Evolutionary conservation across 2,888 invertebrate genomes (phyloP).

Genomic region (Amblyjoppa fuscipennis): DNA sequence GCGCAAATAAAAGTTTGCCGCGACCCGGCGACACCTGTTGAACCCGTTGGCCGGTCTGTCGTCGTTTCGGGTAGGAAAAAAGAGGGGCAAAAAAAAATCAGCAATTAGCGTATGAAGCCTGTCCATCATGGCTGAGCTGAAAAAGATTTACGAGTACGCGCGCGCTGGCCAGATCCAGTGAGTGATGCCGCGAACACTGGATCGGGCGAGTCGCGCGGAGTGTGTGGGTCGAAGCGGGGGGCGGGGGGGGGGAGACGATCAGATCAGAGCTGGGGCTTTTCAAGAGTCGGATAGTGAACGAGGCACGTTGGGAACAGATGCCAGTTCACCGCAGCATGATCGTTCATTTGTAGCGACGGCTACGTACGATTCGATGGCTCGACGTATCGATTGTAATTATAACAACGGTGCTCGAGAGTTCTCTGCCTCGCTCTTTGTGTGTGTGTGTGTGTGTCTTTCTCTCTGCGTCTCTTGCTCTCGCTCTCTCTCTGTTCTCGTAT

Average conservation of each 20-base stretch:
- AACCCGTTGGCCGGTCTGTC: conserved; percentile 79
- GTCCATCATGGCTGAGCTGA: conserved; percentile 78
- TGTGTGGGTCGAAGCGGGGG: conserved; percentile 43
- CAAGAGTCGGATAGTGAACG: conserved; percentile 50
- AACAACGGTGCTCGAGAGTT: conserved; percentile 56
- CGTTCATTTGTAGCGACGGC: conserved; percentile 71
- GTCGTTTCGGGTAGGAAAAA: conserved; percentile 60
- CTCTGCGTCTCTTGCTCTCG: background rate
- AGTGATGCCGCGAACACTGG: conserved; percentile 43
- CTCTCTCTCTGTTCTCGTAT: conserved; percentile 40
- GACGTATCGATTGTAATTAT: conserved; percentile 69
- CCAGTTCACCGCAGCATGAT: conserved; percentile 70
- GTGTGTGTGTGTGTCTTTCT: background rate
- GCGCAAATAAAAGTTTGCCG: conserved; percentile 84
- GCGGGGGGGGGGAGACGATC: conserved; percentile 44
- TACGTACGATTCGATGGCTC: conserved; percentile 68
- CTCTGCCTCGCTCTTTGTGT: conserved; percentile 28
- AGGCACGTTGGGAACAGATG: conserved; percentile 66
- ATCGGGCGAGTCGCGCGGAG: conserved; percentile 33
- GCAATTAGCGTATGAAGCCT: conserved; percentile 83
- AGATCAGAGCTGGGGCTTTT: conserved; percentile 60
- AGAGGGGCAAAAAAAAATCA: conserved; percentile 69
- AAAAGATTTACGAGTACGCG: conserved; percentile 78
- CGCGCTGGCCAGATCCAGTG: conserved; percentile 5
- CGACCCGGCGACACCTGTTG: conserved; percentile 84